Evolutionary conservation across 2,113 vertebrate genomes (phyloP), one percentile per base, ranked within the genome.

Genomic region (Plecturocebus donacophilus): DNA sequence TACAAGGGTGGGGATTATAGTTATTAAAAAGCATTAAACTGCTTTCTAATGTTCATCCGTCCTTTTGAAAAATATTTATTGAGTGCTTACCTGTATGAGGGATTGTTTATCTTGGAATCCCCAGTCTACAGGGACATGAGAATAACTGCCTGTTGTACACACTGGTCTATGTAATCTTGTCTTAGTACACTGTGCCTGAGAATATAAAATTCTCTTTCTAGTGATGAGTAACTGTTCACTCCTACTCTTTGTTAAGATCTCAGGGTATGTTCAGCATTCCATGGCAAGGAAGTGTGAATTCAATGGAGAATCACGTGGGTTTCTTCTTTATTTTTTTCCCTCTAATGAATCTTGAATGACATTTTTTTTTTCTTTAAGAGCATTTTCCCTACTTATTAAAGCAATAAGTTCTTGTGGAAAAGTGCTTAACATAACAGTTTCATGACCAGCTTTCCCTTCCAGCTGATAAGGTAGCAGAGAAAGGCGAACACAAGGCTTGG

Each of bases 311-410:
- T 90, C 70, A 77, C 40, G 32, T 97, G 85, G 17, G 32, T 68
- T 32, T 35, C 32, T 68, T 27, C 20, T 64, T 97, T 64, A 32
- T 97, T 96, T 98, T 49, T 0, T 0, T 5, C 11, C 23, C 97
- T 96, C 97, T 97, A 98, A 98, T 98, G 98, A 98, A 98, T 99
- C 97, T 98, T 98, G 98, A 98, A 98, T 98, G 98, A 97, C 98
- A 97, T 94, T 97, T 98, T 97, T 98, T 97, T 97, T 98, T 97
- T 98, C 97, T 86, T 97, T 97, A 98, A 96, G 96, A 98, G 93
- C 95, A 66, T 98, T 98, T 98, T 97, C 98, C 94, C 97, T 96
- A 96, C 98, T 98, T 98, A 98, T 98, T 98, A 98, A 98, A 98
- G 98, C 97, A 97, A 97, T 97, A 98, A 95, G 98, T 98, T 98